Evolutionary conservation across 2,888 invertebrate species (phyloP), one percentile per base, ranked within the genome.

Genomic region (Amblyjoppa fuscipennis): DNA sequence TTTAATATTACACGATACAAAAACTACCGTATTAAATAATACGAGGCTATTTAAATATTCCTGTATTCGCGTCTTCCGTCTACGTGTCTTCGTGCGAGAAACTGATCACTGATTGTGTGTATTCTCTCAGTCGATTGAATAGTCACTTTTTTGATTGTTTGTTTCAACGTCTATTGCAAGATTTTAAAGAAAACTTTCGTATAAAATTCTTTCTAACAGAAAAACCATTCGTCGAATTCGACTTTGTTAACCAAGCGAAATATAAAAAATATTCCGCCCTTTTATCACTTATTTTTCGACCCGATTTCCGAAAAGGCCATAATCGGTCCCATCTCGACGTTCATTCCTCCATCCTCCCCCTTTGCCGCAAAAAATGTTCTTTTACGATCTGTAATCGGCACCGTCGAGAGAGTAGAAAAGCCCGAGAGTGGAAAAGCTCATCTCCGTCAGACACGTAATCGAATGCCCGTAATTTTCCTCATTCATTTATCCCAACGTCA

Each of bases 241-340:
- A 20, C 20, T 20, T 20, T 20, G 20, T 20, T 20, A 20, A 20
- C 20, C 20, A 20, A 20, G 20, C 20, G 20, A 20, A 20, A 20
- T 20, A 20, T 20, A 51, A 68, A 34, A 16, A 31, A 31, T 34
- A 0, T n/a, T 34, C 51, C 2, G 9, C 16, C 16, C 11, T 25
- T 28, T 34, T 88, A 91, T 94, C 95, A 96, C 93, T 98, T 98
- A 92, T 98, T 98, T 5, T 97, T 96, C 3, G 97, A 96, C 7
- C 98, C 98, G 95, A 99, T 99, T 0, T 98, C 99, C 7, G 98
- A 97, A 93, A 99, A 99, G 9, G 99, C 99, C 99, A 99, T 99
- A 87, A 99, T 97, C 89, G 97, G 96, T 20, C 98, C 97, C 93
- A 99, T 96, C 88, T 95, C 95, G 69, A 95, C 95, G 0, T 93